A percentile compares a stretch with the other conserved stretches of the same genome.
These are phyloP conservation scores for Cricetomys ansorgei DNA, from an alignment of 2,113 vertebrate species.

Conservation along the genomic window DNA sequence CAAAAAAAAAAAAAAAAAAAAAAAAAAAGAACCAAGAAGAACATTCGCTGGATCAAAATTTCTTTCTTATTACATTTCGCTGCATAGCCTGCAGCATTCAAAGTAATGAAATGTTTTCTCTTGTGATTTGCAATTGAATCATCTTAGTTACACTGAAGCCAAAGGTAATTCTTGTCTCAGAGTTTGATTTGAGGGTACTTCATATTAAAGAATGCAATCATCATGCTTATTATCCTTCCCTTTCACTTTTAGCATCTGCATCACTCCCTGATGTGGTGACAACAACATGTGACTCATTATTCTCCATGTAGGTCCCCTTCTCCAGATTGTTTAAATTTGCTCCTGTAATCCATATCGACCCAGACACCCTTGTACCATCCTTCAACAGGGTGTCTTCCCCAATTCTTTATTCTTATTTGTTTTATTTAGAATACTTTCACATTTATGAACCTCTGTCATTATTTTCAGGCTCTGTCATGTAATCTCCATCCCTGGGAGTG, in stretches of 20 bases:
- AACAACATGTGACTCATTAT: background rate
- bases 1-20: background rate
- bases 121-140: slow-evolving; percentile 20
- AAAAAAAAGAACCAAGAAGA: background rate
- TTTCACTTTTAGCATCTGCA: background rate
- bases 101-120: slow-evolving; percentile 26
- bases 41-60: background rate
- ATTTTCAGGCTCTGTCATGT: background rate
- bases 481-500: background rate
- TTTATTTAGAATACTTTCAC: background rate
- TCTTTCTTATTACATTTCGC: background rate
- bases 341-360: background rate
- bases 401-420: background rate
- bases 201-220: background rate
- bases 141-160: slow-evolving; percentile 22
- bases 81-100: background rate
- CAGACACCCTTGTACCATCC: background rate
- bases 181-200: slow-evolving; percentile 15
- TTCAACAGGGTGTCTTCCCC: background rate
- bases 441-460: background rate
- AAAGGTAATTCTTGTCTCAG: background rate
- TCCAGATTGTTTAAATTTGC: background rate
- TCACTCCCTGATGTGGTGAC: background rate
- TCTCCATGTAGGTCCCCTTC: background rate
- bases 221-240: background rate